phyloP scores from a whole-genome alignment of 2,113 vertebrate species.

The Ardeotis arabs region DNA sequence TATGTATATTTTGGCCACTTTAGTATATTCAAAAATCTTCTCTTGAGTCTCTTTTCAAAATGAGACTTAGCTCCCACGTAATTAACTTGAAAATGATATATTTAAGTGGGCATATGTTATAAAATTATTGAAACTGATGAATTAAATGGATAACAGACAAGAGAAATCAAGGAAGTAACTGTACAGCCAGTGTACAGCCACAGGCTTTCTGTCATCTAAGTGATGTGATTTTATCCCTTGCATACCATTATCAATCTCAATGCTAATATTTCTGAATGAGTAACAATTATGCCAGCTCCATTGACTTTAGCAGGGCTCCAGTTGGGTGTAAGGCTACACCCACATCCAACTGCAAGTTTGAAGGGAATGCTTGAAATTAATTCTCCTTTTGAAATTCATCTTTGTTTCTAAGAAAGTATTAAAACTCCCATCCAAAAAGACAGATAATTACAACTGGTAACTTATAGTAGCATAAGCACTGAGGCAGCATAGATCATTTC shows the following conservation, averaged over 20 bases:
- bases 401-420: constrained; percentile 36
- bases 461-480: background rate
- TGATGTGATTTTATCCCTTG: background rate
- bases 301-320: background rate
- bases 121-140: background rate
- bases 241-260: background rate
- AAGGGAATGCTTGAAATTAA: background rate
- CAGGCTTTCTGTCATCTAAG: background rate
- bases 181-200: background rate
- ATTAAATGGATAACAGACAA: constrained; percentile 45
- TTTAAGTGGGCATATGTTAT: constrained; percentile 5
- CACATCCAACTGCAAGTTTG: background rate
- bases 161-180: constrained; percentile 38
- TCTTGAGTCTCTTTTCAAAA: background rate
- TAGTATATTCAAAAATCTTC: background rate
- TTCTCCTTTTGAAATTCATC: constrained; percentile 58
- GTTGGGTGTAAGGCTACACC: background rate
- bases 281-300: background rate
- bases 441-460: constrained; percentile 34
- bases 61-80: background rate
- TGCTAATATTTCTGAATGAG: background rate
- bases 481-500: constrained; percentile 25
- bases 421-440: constrained; percentile 35
- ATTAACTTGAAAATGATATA: background rate
- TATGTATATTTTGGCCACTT: background rate